Percentiles rank a stretch among this genome's conserved stretches.
phyloP scores from a whole-genome alignment of 2,113 vertebrate species.

The Syrrhaptes paradoxus region DNA sequence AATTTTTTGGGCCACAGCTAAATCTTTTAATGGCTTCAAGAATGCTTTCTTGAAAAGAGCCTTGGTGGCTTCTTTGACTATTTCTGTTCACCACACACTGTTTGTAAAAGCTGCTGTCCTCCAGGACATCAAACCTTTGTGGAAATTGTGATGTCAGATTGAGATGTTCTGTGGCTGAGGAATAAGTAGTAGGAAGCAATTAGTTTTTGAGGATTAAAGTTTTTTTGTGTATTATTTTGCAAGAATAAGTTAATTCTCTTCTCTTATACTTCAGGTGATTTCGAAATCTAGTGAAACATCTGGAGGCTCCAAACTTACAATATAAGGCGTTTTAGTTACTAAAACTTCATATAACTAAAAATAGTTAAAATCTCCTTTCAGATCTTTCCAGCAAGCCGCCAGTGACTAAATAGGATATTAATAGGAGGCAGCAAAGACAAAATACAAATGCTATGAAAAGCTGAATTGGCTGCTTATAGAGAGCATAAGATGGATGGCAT shows the following conservation, averaged over 20 bases:
- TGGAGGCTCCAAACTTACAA: not conserved
- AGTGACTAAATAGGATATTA: not conserved
- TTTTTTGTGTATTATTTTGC: not conserved
- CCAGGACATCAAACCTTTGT: not conserved
- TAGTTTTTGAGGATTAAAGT: not conserved
- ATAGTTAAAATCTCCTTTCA: not conserved
- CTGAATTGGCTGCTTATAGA: not conserved
- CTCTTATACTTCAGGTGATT: not conserved
- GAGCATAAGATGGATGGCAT: not conserved
- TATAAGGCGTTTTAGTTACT: not conserved
- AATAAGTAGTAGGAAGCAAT: not conserved
- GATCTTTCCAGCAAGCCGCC: not conserved
- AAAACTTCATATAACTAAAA: not conserved
- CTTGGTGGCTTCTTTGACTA: not conserved
- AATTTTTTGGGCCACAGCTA: not conserved
- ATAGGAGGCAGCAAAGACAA: slow-evolving; percentile 11
- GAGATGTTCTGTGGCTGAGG: not conserved
- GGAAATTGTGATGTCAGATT: not conserved
- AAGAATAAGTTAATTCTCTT: not conserved
- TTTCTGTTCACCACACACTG: not conserved
- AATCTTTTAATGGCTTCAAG: not conserved
- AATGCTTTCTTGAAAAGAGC: not conserved
- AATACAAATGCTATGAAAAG: slow-evolving; percentile 7
- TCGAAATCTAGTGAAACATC: not conserved
- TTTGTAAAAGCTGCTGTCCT: not conserved